Percentiles rank a stretch among this genome's conserved stretches.
Conservation (phyloP, 2,113 vertebrate species). For the Mungos mungo region DNA sequence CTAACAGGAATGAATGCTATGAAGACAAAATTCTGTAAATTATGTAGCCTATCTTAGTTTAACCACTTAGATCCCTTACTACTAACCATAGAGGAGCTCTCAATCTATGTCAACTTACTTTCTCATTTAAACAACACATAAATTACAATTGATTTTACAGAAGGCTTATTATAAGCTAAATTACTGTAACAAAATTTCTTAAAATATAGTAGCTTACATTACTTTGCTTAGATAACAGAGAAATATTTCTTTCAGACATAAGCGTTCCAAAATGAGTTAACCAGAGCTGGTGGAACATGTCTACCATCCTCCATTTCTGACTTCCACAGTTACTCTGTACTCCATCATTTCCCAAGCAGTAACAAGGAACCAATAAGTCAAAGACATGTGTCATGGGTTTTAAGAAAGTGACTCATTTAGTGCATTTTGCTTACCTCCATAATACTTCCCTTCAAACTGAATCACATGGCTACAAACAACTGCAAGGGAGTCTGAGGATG, state of each 20-base stretch:
- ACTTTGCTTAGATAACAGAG: background rate
- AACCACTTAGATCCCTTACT: background rate
- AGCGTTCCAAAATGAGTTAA: background rate
- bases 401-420: background rate
- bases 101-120: background rate
- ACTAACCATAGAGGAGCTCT: background rate
- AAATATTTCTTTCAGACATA: background rate
- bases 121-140: background rate
- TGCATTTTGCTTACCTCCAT: background rate
- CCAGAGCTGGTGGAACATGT: background rate
- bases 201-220: background rate
- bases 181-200: background rate
- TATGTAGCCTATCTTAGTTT: background rate
- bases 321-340: background rate
- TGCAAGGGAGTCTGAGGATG: background rate
- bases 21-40: background rate
- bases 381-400: background rate
- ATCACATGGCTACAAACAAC: background rate
- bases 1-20: background rate
- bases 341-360: background rate
- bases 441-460: background rate
- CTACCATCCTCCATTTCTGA: background rate
- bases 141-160: background rate
- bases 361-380: background rate
- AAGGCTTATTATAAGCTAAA: background rate